Percentiles rank a stretch among this genome's conserved stretches.
Conservation (phyloP, 2,797 vertebrate genomes). For the Xerus rutilus region DNA sequence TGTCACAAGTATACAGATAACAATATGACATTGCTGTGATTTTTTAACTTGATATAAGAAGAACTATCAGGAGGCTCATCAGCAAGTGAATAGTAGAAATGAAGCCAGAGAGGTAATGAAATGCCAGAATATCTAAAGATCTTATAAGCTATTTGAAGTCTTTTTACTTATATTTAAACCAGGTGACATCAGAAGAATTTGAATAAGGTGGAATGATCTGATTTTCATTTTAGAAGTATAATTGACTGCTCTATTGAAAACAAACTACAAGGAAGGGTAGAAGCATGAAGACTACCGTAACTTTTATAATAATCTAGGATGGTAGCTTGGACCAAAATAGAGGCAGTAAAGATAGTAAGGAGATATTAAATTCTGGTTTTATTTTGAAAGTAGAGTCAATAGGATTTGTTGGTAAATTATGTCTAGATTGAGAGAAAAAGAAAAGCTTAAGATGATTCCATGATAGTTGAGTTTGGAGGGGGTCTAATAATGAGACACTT, state of each 20-base stretch:
- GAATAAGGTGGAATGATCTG: neutral
- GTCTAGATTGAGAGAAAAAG: neutral
- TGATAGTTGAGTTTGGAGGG: neutral
- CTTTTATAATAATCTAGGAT: neutral
- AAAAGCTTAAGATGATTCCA: neutral
- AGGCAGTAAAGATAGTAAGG: neutral
- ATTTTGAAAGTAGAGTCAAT: neutral
- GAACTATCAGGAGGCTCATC: neutral
- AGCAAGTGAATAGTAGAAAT: neutral
- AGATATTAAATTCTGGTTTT: neutral
- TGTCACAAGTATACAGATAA: neutral
- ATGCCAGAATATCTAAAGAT: neutral
- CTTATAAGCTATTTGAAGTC: neutral
- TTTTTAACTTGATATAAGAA: neutral
- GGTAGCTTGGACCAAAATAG: neutral
- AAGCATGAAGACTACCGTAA: neutral
- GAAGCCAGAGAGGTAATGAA: neutral
- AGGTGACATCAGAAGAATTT: neutral
- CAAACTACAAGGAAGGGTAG: neutral
- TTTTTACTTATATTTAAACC: neutral
- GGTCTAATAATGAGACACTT: neutral
- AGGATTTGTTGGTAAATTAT: neutral
- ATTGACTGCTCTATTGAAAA: neutral
- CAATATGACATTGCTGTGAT: neutral
- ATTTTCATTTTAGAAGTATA: neutral